Evolutionary conservation across 2,888 invertebrate species (phyloP), one percentile per base, ranked within the genome.

Genomic region (Torymus texanus): DNA sequence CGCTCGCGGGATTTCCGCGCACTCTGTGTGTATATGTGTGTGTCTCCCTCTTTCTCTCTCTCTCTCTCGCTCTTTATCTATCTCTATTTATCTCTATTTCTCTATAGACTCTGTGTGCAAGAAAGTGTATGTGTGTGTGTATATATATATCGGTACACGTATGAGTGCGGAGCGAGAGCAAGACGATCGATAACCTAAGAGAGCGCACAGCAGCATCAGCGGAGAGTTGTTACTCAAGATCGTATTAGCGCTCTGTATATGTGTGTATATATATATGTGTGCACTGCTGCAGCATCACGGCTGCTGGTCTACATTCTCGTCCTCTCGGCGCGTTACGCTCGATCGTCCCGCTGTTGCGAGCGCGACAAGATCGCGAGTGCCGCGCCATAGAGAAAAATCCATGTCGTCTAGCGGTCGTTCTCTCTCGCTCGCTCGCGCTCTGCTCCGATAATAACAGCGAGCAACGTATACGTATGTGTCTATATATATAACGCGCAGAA

Each of bases 171-270:
- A 51, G 18, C 21, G 18, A 8, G 41, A 41, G 41, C 41, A 41
- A 41, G 41, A 11, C 41, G 56, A 61, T 71, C 59, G 59, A 71
- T 70, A 58, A 16, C 70, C 10, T 59, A 58, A 56, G 24, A 29
- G 55, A 14, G 18, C 11, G 55, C 3, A 8, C 41, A 41, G 41
- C 41, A 41, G 41, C 41, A 41, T 5, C 41, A 41, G 41, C 8
- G 41, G 41, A 8, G 41, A 55, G 55, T 41, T 72, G 78, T 82
- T 83, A 80, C 80, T 84, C 83, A 78, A 83, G 68, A 84, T 82
- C 81, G 82, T 83, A 85, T 83, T 84, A 84, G 83, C 81, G 81
- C 82, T 72, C 78, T 62, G 75, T 21, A 21, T 21, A 21, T 21
- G 2, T 2, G 63, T 63, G 66, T 50, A 65, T 65, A 65, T 78